These are phyloP conservation scores for Lepidocyrtoides sp. DNA, from an alignment of 2,888 invertebrate genomes.

Conservation along the genomic window DNA sequence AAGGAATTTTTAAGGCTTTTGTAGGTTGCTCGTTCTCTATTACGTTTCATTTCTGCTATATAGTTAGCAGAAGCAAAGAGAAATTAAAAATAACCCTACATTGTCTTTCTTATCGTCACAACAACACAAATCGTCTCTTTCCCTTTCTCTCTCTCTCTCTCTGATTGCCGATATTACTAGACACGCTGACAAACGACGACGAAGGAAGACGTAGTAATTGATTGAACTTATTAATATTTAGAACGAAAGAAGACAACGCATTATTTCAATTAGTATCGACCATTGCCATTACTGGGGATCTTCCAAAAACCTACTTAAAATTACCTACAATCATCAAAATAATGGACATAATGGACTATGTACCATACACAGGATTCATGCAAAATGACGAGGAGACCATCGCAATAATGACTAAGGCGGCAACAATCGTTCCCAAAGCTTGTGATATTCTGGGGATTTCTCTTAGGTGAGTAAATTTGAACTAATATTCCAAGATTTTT, in stretches of 20 bases:
- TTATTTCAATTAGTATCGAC: neutral
- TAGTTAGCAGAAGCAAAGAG: neutral
- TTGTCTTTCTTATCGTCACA: constrained; percentile 69
- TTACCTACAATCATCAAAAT: neutral
- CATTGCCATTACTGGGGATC: constrained; percentile 2
- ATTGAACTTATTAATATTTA: neutral
- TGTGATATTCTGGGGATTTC: constrained; percentile 85
- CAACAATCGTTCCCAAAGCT: constrained; percentile 82
- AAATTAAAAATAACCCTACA: no score
- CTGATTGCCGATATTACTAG: no score
- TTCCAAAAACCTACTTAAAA: constrained; percentile 55
- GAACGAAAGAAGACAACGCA: neutral
- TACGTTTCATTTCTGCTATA: neutral
- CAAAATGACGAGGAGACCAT: constrained; percentile 82
- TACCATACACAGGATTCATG: constrained; percentile 82
- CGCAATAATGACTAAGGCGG: constrained; percentile 82
- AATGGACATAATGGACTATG: constrained; percentile 82
- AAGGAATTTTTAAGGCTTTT: constrained; percentile 29
- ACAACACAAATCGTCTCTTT: neutral
- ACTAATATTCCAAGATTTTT: no score
- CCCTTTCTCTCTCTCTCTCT: constrained; percentile 41
- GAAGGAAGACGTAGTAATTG: constrained; percentile 8
- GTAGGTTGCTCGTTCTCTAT: no score
- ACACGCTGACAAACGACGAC: neutral
- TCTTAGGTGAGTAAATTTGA: constrained; percentile 78